These are phyloP conservation scores for Lacerta viridis DNA, from an alignment of 2,797 vertebrate genomes.

Conservation along the genomic window DNA sequence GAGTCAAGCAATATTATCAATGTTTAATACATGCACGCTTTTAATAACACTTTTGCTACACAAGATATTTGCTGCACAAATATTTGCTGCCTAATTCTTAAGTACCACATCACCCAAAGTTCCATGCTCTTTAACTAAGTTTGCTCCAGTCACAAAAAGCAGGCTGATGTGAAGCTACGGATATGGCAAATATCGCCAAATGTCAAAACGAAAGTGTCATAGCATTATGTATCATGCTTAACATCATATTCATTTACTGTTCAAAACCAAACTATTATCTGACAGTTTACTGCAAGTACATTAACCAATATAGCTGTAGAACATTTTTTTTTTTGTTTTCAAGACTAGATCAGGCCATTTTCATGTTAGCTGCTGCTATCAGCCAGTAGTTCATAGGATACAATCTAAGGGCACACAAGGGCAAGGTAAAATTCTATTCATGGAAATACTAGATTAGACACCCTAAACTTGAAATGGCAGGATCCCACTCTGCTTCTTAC, in stretches of 20 bases:
- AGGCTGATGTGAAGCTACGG: neutral
- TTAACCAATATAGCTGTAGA: neutral
- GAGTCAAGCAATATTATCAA: constrained; percentile 1
- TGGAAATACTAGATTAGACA: neutral
- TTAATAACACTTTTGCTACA: constrained; percentile 2
- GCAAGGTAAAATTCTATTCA: neutral
- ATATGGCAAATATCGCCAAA: neutral
- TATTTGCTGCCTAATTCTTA: constrained; percentile 10
- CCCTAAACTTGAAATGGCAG: neutral
- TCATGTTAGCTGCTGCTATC: neutral
- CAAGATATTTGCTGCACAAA: neutral
- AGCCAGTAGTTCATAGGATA: neutral
- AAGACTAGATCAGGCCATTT: too few relatives aligned
- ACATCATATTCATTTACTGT: neutral
- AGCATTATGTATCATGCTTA: neutral
- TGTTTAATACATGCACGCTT: neutral
- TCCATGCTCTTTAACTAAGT: neutral
- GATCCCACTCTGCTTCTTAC: neutral
- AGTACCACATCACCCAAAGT: neutral
- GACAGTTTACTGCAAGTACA: neutral
- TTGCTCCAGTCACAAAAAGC: neutral
- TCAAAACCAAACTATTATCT: neutral
- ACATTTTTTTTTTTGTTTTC: neutral
- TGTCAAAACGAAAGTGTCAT: neutral
- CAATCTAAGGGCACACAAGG: too few relatives aligned